phyloP scores from a whole-genome alignment of 2,888 invertebrate species.

The Melanotus villosus region DNA sequence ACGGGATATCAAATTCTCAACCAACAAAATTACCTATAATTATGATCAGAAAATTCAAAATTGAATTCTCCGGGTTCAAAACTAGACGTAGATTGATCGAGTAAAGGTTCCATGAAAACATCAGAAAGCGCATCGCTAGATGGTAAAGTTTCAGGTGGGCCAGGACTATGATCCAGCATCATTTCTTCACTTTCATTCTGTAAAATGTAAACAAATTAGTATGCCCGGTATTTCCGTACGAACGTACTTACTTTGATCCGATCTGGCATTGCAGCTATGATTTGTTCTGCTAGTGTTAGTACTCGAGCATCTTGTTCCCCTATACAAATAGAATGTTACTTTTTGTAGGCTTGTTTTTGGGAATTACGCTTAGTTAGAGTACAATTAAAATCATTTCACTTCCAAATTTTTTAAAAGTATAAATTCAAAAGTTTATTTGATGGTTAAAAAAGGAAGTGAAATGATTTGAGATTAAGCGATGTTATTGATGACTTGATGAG shows the following conservation, averaged over 20 bases:
- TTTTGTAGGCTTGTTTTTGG: background rate
- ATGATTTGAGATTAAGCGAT: too few species aligned
- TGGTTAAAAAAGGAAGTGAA: too few species aligned
- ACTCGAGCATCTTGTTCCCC: conserved; percentile 95
- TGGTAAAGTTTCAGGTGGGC: conserved; percentile 69
- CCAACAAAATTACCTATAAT: conserved; percentile 76
- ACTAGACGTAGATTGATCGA: conserved; percentile 77
- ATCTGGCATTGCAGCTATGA: conserved; percentile 98
- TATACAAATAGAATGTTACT: conserved; percentile 67
- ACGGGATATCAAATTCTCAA: background rate
- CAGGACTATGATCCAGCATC: conserved; percentile 74
- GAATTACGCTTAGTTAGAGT: too few species aligned
- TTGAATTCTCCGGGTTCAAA: conserved; percentile 80
- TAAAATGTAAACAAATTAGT: conserved; percentile 38
- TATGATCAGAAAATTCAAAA: conserved; percentile 87
- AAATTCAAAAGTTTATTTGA: too few species aligned
- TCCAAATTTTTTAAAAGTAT: too few species aligned
- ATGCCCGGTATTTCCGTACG: background rate
- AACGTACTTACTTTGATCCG: conserved; percentile 85
- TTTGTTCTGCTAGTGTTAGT: conserved; percentile 95
- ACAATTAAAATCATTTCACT: too few species aligned
- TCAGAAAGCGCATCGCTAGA: conserved; percentile 70
- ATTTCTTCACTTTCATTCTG: conserved; percentile 85
- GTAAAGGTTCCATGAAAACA: conserved; percentile 82
- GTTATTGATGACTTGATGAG: too few species aligned